Evolutionary conservation across 2,113 vertebrate genomes (phyloP), one percentile per base, ranked within the genome.

Genomic region (Macrotis lagotis): DNA sequence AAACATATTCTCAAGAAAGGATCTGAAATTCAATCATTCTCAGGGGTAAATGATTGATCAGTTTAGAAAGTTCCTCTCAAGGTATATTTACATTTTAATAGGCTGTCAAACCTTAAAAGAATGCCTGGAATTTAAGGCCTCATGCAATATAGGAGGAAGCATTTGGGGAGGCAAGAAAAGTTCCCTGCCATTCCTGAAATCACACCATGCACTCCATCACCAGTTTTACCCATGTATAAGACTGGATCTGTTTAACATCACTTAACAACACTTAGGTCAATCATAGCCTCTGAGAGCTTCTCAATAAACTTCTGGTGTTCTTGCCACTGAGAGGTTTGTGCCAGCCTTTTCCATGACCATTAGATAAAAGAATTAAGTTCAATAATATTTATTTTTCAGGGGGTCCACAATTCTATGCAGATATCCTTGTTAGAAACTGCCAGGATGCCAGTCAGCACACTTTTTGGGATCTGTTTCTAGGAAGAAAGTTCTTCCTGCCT

Each of bases 81-180:
- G 52, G 83, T 44, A 93, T 90, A 88, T 44, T 91, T 90, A 49
- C 26, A 28, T 24, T 51, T 28, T 92, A 96, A 90, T 7, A 50
- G 88, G 50, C 91, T 47, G 91, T 28, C 55, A 91, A 95, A 95
- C 88, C 44, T 91, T 91, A 92, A 88, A 90, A 5, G 50, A 83
- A 83, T 83, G 66, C n/a, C n/a, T 83, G n/a, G 66, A 83, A 83
- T 83, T 83, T 44, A 83, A 83, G 16, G 66, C 19, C 44, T 83
- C 66, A 24, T 22, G 66, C 66, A 44, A 16, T 83, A 8, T 8
- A 7, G n/a, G n/a, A 83, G 37, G n/a, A 83, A 83, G 37, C 44
- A 83, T 83, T 83, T 83, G 0, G 6, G 19, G 66, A 83, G 66
- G 66, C 66, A 44, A 16, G 66, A 83, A 83, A 83, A 83, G 37